Percentiles rank a stretch among this genome's conserved stretches.
Conservation (phyloP, 2,797 vertebrate genomes). For the Paratrypauchen microcephalus region DNA sequence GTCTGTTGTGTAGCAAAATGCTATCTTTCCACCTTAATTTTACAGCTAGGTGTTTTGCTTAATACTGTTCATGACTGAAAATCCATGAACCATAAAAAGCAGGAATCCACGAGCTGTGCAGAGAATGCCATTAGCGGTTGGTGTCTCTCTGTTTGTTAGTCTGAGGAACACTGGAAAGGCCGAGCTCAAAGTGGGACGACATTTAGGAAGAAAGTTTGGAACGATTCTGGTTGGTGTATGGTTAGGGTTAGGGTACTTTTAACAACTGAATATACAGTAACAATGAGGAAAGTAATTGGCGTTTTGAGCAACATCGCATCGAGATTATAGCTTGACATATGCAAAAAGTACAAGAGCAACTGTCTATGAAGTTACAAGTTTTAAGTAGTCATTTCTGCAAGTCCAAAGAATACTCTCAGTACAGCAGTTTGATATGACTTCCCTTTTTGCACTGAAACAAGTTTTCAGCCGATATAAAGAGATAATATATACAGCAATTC, state of each 20-base stretch:
- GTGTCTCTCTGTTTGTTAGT: slow-evolving; percentile 48
- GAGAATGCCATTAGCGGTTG: slow-evolving; percentile 21
- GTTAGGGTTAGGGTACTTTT: slow-evolving; percentile 46
- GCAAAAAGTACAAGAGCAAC: slow-evolving; percentile 33
- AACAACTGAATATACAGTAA: slow-evolving; percentile 38
- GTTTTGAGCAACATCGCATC: slow-evolving; percentile 53
- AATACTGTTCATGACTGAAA: neutral
- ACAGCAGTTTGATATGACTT: neutral
- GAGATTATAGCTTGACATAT: slow-evolving; percentile 30
- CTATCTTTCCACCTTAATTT: neutral
- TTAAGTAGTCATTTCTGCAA: neutral
- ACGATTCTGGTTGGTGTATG: slow-evolving; percentile 42
- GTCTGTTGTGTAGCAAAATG: neutral
- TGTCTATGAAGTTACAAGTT: neutral
- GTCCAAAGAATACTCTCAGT: neutral
- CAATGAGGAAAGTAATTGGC: slow-evolving; percentile 46
- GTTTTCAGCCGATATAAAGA: too few relatives aligned
- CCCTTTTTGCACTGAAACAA: too few relatives aligned
- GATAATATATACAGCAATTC: too few relatives aligned
- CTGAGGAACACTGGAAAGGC: slow-evolving; percentile 40
- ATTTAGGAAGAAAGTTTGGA: slow-evolving; percentile 47
- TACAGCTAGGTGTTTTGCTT: neutral
- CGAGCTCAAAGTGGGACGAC: slow-evolving; percentile 54
- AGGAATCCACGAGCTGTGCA: slow-evolving; percentile 31
- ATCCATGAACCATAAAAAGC: slow-evolving; percentile 14